Percentiles rank a stretch among this genome's conserved stretches.
These are phyloP conservation scores for Macrocentrus cingulum DNA, from an alignment of 1,140 invertebrate species.

Conservation along the genomic window DNA sequence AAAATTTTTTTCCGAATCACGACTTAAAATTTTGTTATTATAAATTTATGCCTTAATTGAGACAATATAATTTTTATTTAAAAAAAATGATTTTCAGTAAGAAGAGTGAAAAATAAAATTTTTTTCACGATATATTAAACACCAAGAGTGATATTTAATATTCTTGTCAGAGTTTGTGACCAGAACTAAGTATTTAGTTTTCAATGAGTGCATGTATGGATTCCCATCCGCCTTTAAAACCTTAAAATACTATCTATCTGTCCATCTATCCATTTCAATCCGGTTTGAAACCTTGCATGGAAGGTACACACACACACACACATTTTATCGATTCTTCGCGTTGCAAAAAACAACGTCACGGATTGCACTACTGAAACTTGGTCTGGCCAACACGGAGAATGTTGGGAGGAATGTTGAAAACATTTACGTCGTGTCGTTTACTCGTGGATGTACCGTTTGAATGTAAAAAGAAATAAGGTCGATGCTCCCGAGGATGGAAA, in stretches of 20 bases:
- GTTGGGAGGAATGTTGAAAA: constrained; percentile 4
- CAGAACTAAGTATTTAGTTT: too few relatives aligned
- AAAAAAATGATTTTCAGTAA: too few relatives aligned
- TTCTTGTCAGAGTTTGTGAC: too few relatives aligned
- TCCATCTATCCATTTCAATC: constrained; percentile 4
- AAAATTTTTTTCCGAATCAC: too few relatives aligned
- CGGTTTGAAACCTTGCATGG: background rate
- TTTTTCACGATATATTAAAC: too few relatives aligned
- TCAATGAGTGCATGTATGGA: background rate
- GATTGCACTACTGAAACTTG: constrained; percentile 9
- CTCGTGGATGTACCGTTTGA: background rate
- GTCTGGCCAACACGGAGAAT: background rate
- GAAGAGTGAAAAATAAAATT: too few relatives aligned
- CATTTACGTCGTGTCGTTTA: background rate
- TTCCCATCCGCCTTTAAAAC: too few relatives aligned
- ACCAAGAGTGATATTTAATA: too few relatives aligned
- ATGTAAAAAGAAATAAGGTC: constrained; percentile 25
- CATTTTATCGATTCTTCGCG: constrained; percentile 20
- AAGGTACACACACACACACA: too few relatives aligned
- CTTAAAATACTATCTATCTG: background rate
- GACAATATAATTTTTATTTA: too few relatives aligned
- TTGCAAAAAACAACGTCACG: constrained; percentile 9
- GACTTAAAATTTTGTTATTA: too few relatives aligned
- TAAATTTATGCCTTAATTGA: too few relatives aligned
- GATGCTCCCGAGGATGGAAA: constrained; percentile 15